Evolutionary conservation across 1,140 invertebrate genomes (phyloP).

Genomic region (Mactra quadrangularis): DNA sequence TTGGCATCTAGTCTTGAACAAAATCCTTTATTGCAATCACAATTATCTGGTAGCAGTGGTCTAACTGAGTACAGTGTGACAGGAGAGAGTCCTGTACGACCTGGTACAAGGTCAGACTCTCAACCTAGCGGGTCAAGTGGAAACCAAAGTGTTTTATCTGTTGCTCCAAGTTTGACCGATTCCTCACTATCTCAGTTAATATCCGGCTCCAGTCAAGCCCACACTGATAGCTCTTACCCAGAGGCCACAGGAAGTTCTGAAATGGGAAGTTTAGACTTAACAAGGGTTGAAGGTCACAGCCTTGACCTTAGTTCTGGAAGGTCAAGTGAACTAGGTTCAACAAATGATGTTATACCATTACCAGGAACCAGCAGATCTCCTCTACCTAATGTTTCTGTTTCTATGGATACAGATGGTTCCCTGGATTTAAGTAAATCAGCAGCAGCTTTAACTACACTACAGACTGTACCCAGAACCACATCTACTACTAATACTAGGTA

Average conservation of each 20-base stretch:
- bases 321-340: not conserved
- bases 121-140: not conserved
- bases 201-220: conserved; percentile 7
- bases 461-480: conserved; percentile 20
- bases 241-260: conserved; percentile 14
- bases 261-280: conserved; percentile 32
- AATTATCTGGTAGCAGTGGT: conserved; percentile 17
- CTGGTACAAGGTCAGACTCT: conserved; percentile 21
- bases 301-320: conserved; percentile 22
- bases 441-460: conserved; percentile 35
- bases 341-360: not conserved
- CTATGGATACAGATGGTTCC: conserved; percentile 55
- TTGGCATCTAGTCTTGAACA: not conserved
- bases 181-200: not conserved
- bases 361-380: not conserved
- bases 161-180: conserved; percentile 23
- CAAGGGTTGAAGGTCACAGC: conserved; percentile 9
- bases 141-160: conserved; percentile 16
- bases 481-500: conserved; percentile 17
- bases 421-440: conserved; percentile 53
- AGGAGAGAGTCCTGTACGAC: conserved; percentile 19
- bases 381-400: not conserved
- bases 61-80: conserved; percentile 49
- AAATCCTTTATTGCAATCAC: not conserved
- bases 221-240: conserved; percentile 5